phyloP scores from a whole-genome alignment of 2,888 invertebrate species.

The Agonopterix arenella region DNA sequence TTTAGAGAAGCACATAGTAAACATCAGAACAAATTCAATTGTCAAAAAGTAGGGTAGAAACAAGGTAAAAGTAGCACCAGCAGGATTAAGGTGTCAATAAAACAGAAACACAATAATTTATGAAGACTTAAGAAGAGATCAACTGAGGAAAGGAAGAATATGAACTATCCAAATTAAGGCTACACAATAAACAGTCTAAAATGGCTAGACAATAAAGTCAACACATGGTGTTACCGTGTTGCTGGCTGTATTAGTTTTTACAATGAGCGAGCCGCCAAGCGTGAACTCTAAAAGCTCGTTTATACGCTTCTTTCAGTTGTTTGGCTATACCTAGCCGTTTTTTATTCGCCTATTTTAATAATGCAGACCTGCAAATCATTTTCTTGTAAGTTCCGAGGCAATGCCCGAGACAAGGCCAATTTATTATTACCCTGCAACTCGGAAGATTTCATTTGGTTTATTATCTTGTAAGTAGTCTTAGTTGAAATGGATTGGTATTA shows the following conservation, averaged over 20 bases:
- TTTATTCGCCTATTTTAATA: slow-evolving; percentile 47
- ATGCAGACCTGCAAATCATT: slow-evolving; percentile 48
- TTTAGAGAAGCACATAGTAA: too few relatives aligned
- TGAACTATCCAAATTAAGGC: not conserved
- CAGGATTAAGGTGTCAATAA: too few relatives aligned
- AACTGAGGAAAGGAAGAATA: too few relatives aligned
- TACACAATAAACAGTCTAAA: too few relatives aligned
- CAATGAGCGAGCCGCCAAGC: slow-evolving; percentile 46
- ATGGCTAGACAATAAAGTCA: too few relatives aligned
- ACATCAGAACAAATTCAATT: too few relatives aligned
- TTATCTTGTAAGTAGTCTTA: not conserved
- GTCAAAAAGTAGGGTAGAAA: too few relatives aligned
- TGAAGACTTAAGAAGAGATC: too few relatives aligned
- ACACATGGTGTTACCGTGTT: not conserved
- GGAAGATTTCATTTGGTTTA: not conserved
- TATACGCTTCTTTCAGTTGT: slow-evolving; percentile 61
- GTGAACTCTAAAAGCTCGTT: slow-evolving; percentile 70
- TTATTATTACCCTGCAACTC: slow-evolving; percentile 31
- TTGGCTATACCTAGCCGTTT: slow-evolving; percentile 47
- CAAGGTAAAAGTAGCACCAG: too few relatives aligned
- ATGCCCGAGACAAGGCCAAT: slow-evolving; percentile 50
- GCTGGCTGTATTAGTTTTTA: slow-evolving; percentile 45
- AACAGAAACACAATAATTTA: too few relatives aligned
- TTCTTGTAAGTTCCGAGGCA: slow-evolving; percentile 42
- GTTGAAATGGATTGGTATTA: too few relatives aligned